Conservation (phyloP, 2,888 invertebrate species). For the Ariolimax columbianus region DNA sequence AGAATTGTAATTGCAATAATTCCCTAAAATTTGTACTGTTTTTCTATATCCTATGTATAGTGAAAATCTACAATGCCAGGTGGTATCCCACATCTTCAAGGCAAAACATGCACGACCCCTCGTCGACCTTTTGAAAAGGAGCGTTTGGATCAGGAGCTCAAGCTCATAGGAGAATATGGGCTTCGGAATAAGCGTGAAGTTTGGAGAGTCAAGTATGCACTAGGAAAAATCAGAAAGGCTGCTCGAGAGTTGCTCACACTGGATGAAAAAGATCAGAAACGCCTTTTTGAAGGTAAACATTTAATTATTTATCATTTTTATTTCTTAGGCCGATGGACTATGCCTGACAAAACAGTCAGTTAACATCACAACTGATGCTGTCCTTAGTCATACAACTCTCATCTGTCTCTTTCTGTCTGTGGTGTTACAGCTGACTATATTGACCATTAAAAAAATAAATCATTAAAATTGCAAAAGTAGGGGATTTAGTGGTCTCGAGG, state of each 20-base stretch:
- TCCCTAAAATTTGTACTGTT: background rate
- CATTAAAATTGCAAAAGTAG: too few relatives aligned
- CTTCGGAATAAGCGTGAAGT: slow-evolving; percentile 99
- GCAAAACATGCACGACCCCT: slow-evolving; percentile 98
- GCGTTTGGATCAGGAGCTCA: slow-evolving; percentile 96
- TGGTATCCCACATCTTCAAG: slow-evolving; percentile 85
- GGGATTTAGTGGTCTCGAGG: too few relatives aligned
- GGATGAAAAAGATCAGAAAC: slow-evolving; percentile 97
- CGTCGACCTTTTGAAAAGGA: slow-evolving; percentile 99
- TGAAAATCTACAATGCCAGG: slow-evolving; percentile 54
- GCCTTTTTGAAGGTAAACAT: slow-evolving; percentile 94
- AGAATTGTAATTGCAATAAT: background rate
- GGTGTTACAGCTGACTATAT: too few relatives aligned
- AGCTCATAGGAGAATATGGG: slow-evolving; percentile 99
- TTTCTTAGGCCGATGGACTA: too few relatives aligned
- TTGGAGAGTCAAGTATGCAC: slow-evolving; percentile 98
- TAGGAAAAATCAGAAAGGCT: slow-evolving; percentile 99
- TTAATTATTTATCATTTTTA: too few relatives aligned
- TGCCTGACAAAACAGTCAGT: too few relatives aligned
- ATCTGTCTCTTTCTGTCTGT: too few relatives aligned
- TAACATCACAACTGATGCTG: too few relatives aligned
- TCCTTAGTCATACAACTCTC: too few relatives aligned
- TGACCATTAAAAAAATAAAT: too few relatives aligned
- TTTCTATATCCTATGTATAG: background rate
- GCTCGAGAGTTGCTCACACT: slow-evolving; percentile 98